Evolutionary conservation across 2,888 invertebrate species (phyloP).

Genomic region (Apoda limacodes): DNA sequence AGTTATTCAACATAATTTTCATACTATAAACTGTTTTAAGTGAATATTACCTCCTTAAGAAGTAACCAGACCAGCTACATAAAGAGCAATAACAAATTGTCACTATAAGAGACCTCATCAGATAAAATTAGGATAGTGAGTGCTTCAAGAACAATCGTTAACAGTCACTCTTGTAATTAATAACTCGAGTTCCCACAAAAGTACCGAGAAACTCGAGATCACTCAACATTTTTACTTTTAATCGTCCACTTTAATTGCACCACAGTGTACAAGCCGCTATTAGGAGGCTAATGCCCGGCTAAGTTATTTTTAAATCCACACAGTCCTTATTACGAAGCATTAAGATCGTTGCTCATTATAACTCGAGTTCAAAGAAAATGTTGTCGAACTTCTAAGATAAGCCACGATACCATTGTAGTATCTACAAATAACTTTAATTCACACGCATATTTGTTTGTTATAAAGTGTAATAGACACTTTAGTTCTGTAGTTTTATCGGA

Average conservation of each 20-base stretch:
- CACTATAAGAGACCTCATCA: too few species aligned
- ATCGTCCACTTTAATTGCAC: conserved; percentile 29
- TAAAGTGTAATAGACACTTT: too few species aligned
- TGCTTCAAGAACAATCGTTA: conserved; percentile 21
- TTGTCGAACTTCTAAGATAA: conserved; percentile 10
- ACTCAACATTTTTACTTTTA: conserved; percentile 26
- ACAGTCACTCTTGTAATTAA: conserved; percentile 24
- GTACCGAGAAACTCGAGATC: conserved; percentile 24
- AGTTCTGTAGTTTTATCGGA: too few species aligned
- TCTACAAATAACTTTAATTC: too few species aligned
- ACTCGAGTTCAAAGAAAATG: not conserved
- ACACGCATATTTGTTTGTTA: conserved; percentile 4
- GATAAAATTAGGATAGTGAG: conserved; percentile 28
- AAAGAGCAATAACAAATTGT: too few species aligned
- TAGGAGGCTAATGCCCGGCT: conserved; percentile 13
- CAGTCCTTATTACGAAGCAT: conserved; percentile 14
- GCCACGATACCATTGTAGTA: too few species aligned
- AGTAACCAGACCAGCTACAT: too few species aligned
- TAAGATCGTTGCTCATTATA: conserved; percentile 10
- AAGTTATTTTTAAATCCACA: conserved; percentile 12
- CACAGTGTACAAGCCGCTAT: conserved; percentile 18
- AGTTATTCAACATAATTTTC: too few species aligned
- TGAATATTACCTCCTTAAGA: too few species aligned
- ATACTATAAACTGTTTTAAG: too few species aligned
- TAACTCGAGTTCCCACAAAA: conserved; percentile 29